These are phyloP conservation scores for Thereva unica DNA, from an alignment of 2,888 invertebrate species.

Conservation along the genomic window DNA sequence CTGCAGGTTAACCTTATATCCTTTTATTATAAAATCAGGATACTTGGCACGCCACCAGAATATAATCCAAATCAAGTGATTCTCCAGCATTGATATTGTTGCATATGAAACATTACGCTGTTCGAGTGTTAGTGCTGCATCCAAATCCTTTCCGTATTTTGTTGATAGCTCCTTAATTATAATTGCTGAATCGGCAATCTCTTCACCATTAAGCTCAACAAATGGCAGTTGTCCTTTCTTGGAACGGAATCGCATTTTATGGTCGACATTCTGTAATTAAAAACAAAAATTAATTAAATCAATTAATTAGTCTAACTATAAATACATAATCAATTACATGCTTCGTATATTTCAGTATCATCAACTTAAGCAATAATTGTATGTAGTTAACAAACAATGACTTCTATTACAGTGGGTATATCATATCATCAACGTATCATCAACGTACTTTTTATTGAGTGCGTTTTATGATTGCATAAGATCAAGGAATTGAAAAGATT, in stretches of 20 bases:
- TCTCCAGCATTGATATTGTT: conserved; percentile 92
- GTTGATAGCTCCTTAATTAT: conserved; percentile 86
- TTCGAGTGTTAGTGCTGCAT: conserved; percentile 78
- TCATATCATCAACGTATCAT: too few species aligned
- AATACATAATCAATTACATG: not conserved
- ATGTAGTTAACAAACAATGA: not conserved
- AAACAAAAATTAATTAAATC: conserved; percentile 44
- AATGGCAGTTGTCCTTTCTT: conserved; percentile 95
- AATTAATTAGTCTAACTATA: not conserved
- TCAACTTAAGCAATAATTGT: not conserved
- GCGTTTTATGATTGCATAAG: too few species aligned
- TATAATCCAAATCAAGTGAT: conserved; percentile 89
- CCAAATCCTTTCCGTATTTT: conserved; percentile 81
- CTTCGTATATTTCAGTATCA: not conserved
- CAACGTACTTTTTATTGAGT: too few species aligned
- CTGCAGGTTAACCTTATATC: conserved; percentile 89
- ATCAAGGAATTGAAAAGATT: too few species aligned
- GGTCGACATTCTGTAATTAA: conserved; percentile 84
- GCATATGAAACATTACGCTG: conserved; percentile 89
- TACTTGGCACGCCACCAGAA: conserved; percentile 92
- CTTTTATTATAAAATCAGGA: conserved; percentile 85
- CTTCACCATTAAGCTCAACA: conserved; percentile 92
- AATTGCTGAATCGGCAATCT: conserved; percentile 88
- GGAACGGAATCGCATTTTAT: conserved; percentile 90
- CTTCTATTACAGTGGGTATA: not conserved